Evolutionary conservation across 2,888 invertebrate species (phyloP).

Genomic region (Plebejus argus): DNA sequence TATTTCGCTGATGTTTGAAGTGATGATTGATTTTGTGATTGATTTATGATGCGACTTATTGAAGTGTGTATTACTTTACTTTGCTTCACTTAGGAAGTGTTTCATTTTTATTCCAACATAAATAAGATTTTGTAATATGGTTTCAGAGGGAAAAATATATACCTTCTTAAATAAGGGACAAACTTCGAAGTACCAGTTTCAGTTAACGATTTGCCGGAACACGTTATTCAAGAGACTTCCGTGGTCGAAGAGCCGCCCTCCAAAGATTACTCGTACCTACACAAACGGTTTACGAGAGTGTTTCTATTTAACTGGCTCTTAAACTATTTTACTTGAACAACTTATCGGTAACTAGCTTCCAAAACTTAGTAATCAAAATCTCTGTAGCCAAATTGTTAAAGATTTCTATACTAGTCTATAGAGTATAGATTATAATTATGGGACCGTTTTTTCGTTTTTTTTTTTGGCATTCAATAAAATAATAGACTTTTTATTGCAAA

Average conservation of each 20-base stretch:
- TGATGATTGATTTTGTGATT: background rate
- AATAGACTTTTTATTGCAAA: no score
- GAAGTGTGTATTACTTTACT: background rate
- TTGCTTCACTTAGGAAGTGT: background rate
- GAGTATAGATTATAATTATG: no score
- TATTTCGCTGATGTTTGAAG: background rate
- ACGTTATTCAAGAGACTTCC: slow-evolving; percentile 15
- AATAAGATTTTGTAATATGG: background rate
- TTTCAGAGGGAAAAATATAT: background rate
- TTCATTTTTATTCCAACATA: background rate
- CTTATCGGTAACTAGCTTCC: background rate
- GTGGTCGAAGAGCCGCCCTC: slow-evolving; percentile 2
- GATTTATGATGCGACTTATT: background rate
- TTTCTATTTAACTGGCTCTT: slow-evolving; percentile 6
- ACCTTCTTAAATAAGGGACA: background rate
- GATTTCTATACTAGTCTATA: background rate
- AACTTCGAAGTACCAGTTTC: background rate
- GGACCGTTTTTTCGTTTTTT: no score
- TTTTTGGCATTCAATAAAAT: no score
- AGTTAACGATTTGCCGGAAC: background rate
- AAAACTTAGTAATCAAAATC: background rate
- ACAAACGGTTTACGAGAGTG: slow-evolving; percentile 6
- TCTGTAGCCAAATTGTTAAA: background rate
- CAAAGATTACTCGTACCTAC: background rate
- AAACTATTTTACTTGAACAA: slow-evolving; percentile 6